Evolutionary conservation across 1,140 invertebrate species (phyloP).

Genomic region (Penaeus indicus): DNA sequence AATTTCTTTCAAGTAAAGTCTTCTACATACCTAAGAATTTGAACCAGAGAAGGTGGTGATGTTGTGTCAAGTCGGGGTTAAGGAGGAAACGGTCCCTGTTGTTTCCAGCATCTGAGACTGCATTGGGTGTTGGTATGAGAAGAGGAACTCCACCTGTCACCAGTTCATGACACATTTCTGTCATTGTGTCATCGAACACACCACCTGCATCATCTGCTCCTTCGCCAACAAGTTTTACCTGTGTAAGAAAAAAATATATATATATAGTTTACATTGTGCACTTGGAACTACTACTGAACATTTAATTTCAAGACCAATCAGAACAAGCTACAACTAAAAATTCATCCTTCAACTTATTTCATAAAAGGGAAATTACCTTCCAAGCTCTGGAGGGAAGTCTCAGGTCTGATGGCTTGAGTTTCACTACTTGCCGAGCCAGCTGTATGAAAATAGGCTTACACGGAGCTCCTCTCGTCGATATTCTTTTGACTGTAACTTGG

Average conservation of each 20-base stretch:
- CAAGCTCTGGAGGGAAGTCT: conserved; percentile 78
- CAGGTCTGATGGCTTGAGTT: conserved; percentile 75
- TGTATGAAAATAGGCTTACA: conserved; percentile 78
- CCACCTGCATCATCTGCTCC: conserved; percentile 81
- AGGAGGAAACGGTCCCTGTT: conserved; percentile 78
- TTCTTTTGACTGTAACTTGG: conserved; percentile 77
- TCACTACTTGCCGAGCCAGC: conserved; percentile 78
- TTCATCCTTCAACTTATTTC: conserved; percentile 15
- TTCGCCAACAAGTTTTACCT: conserved; percentile 77
- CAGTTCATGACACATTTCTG: conserved; percentile 79
- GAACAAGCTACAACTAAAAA: neutral
- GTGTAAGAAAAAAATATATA: conserved; percentile 11
- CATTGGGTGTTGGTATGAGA: conserved; percentile 75
- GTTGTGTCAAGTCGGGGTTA: conserved; percentile 75
- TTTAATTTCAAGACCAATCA: too few relatives aligned
- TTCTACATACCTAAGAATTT: conserved; percentile 73
- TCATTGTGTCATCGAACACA: conserved; percentile 81
- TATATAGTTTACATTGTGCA: neutral
- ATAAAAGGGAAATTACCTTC: conserved; percentile 72
- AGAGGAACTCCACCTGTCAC: conserved; percentile 73
- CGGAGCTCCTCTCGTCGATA: conserved; percentile 74
- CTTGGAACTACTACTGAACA: neutral
- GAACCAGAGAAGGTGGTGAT: conserved; percentile 75
- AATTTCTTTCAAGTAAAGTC: neutral
- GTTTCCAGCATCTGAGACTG: conserved; percentile 75